A percentile compares a stretch with the other conserved stretches of the same genome.
Evolutionary conservation across 2,113 vertebrate species (phyloP).

Genomic region (Ornithorhynchus anatinus): DNA sequence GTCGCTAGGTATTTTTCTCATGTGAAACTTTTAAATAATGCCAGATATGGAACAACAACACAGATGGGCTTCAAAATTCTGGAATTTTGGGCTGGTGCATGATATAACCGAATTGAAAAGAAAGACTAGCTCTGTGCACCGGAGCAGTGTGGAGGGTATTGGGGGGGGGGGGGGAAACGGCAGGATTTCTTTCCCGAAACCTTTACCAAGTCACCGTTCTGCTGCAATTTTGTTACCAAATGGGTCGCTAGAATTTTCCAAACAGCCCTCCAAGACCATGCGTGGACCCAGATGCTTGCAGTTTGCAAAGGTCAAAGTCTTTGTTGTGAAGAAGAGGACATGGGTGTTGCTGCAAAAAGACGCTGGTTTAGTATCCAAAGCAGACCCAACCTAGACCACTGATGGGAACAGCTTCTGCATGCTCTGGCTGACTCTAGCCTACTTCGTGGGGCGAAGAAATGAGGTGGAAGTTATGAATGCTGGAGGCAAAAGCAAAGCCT

Average conservation of each 20-base stretch:
- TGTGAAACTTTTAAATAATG: not conserved
- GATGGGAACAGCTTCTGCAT: not conserved
- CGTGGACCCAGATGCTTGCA: not conserved
- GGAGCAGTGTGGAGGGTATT: no score
- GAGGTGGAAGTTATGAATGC: not conserved
- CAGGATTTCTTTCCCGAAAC: not conserved
- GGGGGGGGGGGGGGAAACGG: not conserved
- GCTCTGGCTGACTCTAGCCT: not conserved
- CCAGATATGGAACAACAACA: not conserved
- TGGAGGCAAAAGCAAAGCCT: not conserved
- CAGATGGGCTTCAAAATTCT: not conserved
- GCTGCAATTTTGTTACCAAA: not conserved
- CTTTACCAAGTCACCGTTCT: no score
- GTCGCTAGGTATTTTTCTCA: not conserved
- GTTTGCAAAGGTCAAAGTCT: slow-evolving; percentile 31
- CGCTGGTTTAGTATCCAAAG: not conserved
- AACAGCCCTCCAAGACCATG: not conserved
- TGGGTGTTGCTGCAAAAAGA: slow-evolving; percentile 34
- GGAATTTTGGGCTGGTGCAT: not conserved
- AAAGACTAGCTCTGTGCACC: not conserved
- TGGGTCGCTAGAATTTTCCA: not conserved
- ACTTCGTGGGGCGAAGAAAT: not conserved
- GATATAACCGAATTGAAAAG: not conserved
- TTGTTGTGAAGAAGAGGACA: slow-evolving; percentile 24
- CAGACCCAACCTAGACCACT: not conserved